A percentile compares a stretch with the other conserved stretches of the same genome.
Conservation (phyloP, 2,888 invertebrate genomes). For the Isoperla grammatica region DNA sequence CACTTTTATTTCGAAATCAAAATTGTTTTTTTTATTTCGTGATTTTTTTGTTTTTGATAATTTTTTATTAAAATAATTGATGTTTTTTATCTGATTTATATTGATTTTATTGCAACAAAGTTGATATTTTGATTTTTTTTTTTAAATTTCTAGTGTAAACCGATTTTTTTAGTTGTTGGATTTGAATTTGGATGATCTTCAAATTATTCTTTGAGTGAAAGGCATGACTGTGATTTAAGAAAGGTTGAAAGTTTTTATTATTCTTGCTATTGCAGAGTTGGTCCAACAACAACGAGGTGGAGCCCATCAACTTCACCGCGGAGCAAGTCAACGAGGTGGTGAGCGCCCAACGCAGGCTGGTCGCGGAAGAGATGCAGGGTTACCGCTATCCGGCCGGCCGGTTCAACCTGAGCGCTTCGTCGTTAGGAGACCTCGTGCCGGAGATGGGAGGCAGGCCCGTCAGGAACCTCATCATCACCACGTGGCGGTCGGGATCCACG, state of each 20-base stretch:
- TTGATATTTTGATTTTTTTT: neutral
- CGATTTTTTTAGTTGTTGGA: neutral
- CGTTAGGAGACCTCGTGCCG: conserved; percentile 61
- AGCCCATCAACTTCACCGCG: conserved; percentile 30
- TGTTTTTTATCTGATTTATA: too few relatives aligned
- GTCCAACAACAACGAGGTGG: conserved; percentile 34
- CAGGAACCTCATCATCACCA: conserved; percentile 74
- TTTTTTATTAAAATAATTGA: too few relatives aligned
- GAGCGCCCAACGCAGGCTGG: conserved; percentile 49
- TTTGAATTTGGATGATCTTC: neutral
- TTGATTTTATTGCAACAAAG: too few relatives aligned
- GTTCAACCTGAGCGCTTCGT: conserved; percentile 48
- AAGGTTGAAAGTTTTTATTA: too few relatives aligned
- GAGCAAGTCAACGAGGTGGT: conserved; percentile 51
- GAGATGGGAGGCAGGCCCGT: conserved; percentile 67
- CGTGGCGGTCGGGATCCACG: conserved; percentile 87
- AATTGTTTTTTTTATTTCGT: too few relatives aligned
- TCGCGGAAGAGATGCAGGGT: conserved; percentile 53
- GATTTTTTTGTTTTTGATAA: too few relatives aligned
- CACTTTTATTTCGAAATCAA: too few relatives aligned
- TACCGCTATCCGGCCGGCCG: conserved; percentile 56
- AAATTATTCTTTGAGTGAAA: too few relatives aligned
- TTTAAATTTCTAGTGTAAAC: neutral
- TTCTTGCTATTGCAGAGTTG: conserved; percentile 31
- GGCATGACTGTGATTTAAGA: neutral